A percentile compares a stretch with the other conserved stretches of the same genome.
These are phyloP conservation scores for Ataeniobius toweri DNA, from an alignment of 2,797 vertebrate genomes.

Conservation along the genomic window DNA sequence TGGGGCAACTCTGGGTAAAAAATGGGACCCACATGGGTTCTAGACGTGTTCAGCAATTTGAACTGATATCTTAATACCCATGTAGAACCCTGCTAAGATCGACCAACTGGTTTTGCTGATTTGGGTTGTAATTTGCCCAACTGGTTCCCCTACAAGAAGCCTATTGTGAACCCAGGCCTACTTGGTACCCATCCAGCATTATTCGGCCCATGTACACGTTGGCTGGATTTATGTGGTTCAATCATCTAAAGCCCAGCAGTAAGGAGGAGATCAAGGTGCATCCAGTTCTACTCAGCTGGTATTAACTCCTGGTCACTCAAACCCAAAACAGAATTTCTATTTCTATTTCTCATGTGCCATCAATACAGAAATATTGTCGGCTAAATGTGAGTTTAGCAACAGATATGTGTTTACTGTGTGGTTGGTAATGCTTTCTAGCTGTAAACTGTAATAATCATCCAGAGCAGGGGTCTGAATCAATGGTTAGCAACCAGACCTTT, in stretches of 20 bases:
- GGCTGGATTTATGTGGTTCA: background rate
- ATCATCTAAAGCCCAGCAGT: background rate
- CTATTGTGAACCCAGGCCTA: background rate
- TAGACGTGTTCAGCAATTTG: background rate
- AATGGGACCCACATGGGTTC: no score
- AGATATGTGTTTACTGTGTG: background rate
- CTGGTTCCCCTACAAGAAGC: background rate
- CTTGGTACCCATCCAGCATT: background rate
- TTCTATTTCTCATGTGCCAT: background rate
- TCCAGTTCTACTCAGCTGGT: no score
- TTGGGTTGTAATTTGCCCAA: no score
- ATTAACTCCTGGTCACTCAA: no score
- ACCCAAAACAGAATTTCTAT: no score
- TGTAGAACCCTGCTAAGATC: background rate
- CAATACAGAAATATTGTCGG: background rate
- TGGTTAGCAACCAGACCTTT: no score
- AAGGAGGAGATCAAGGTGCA: no score
- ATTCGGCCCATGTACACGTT: background rate
- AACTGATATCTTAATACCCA: background rate
- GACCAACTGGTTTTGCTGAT: no score
- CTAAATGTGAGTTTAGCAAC: no score
- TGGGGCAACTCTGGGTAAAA: background rate
- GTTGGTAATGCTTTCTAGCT: background rate
- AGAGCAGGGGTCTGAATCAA: no score
- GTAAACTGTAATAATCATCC: background rate